Conservation (phyloP, 1,140 invertebrate species). For the Whitmania pigra region DNA sequence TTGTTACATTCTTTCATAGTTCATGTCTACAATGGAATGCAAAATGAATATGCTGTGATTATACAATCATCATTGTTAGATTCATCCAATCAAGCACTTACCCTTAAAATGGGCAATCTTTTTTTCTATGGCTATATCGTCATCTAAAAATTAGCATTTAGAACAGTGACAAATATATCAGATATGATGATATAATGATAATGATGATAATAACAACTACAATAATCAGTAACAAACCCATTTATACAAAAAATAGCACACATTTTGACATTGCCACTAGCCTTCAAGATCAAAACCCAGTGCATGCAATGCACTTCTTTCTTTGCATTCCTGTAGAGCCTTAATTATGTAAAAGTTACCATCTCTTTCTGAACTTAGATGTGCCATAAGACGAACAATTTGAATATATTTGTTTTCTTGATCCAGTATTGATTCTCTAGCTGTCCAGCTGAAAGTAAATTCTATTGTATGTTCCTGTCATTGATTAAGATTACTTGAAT, state of each 20-base stretch:
- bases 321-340: constrained; percentile 9
- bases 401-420: neutral
- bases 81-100: too few relatives aligned
- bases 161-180: too few relatives aligned
- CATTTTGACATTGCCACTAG: neutral
- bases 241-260: neutral
- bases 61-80: too few relatives aligned
- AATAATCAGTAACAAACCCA: neutral
- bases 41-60: too few relatives aligned
- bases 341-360: neutral
- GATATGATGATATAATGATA: neutral
- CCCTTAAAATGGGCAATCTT: too few relatives aligned
- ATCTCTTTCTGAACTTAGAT: neutral
- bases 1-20: too few relatives aligned
- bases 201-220: neutral
- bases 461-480: neutral
- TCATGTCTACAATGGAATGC: too few relatives aligned
- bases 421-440: too few relatives aligned
- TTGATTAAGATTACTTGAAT: too few relatives aligned
- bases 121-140: too few relatives aligned
- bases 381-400: neutral
- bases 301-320: neutral
- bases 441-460: neutral
- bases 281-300: neutral
- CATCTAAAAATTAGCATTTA: too few relatives aligned